phyloP scores from a whole-genome alignment of 2,888 invertebrate species.

The Philopedon plagiatum region DNA sequence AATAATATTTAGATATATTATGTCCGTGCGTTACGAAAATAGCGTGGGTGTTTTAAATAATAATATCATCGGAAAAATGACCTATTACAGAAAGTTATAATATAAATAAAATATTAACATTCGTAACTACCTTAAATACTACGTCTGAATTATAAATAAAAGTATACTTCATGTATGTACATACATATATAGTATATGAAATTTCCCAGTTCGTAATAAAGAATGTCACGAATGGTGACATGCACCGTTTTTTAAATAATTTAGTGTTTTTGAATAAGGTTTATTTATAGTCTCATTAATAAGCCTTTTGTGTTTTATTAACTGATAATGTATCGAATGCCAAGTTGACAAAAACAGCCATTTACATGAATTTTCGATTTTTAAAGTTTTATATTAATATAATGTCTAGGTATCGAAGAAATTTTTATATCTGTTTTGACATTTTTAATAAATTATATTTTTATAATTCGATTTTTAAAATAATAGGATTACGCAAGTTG shows the following conservation, averaged over 20 bases:
- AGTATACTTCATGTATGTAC: conserved; percentile 24
- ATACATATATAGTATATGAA: no score
- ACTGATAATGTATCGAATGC: conserved; percentile 11
- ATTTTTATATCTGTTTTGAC: no score
- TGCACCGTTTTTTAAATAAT: conserved; percentile 37
- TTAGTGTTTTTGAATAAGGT: conserved; percentile 20
- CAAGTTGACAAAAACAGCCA: neutral
- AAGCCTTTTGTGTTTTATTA: conserved; percentile 22
- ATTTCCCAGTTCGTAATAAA: conserved; percentile 27
- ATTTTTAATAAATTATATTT: no score
- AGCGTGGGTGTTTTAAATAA: neutral
- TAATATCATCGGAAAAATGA: neutral
- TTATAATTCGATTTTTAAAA: no score
- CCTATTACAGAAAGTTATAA: conserved; percentile 8
- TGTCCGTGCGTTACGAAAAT: neutral
- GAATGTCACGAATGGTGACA: conserved; percentile 33
- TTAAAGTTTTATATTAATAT: neutral
- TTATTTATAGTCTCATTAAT: conserved; percentile 32
- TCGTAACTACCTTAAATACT: conserved; percentile 27
- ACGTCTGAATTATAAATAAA: conserved; percentile 29
- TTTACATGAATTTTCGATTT: neutral
- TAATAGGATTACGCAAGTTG: no score
- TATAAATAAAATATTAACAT: conserved; percentile 31
- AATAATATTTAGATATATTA: neutral
- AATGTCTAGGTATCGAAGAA: no score